These are phyloP conservation scores for Caenorhabditis latens DNA, from an alignment of 1,140 invertebrate genomes.

Conservation along the genomic window DNA sequence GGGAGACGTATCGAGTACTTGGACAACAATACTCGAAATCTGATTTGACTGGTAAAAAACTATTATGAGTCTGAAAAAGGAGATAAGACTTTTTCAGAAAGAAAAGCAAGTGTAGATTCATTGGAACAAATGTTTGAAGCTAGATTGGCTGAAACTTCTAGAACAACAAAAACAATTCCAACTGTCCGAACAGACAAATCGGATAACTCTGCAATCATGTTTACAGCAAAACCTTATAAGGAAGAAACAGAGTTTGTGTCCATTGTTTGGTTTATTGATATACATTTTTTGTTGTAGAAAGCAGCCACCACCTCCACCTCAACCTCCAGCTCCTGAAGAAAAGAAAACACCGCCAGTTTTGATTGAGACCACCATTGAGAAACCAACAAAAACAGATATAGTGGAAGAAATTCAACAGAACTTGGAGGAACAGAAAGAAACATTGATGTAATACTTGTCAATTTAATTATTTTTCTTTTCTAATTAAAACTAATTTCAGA, in stretches of 20 bases:
- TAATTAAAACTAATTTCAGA: slow-evolving; percentile 37
- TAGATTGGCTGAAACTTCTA: slow-evolving; percentile 19
- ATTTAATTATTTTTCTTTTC: no score
- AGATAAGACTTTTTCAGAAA: neutral
- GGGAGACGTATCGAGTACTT: slow-evolving; percentile 62
- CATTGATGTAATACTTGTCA: neutral
- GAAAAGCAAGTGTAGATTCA: slow-evolving; percentile 16
- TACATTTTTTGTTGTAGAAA: no score
- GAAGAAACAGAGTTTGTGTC: slow-evolving; percentile 1
- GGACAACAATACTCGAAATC: slow-evolving; percentile 57
- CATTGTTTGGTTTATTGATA: neutral
- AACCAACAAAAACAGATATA: neutral
- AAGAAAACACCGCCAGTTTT: neutral
- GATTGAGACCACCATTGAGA: neutral
- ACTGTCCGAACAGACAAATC: slow-evolving; percentile 21
- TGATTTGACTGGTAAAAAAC: slow-evolving; percentile 21
- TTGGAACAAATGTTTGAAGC: slow-evolving; percentile 42
- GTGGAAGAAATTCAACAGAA: neutral
- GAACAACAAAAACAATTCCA: slow-evolving; percentile 8
- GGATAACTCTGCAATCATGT: slow-evolving; percentile 3
- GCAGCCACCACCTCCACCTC: no score
- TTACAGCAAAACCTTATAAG: slow-evolving; percentile 15
- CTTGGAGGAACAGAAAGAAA: slow-evolving; percentile 27
- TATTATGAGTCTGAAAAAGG: neutral
- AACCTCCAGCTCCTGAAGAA: neutral